Percentiles rank a stretch among this genome's conserved stretches.
These are phyloP conservation scores for Rachycentron canadum DNA, from an alignment of 2,797 vertebrate genomes.

Conservation along the genomic window DNA sequence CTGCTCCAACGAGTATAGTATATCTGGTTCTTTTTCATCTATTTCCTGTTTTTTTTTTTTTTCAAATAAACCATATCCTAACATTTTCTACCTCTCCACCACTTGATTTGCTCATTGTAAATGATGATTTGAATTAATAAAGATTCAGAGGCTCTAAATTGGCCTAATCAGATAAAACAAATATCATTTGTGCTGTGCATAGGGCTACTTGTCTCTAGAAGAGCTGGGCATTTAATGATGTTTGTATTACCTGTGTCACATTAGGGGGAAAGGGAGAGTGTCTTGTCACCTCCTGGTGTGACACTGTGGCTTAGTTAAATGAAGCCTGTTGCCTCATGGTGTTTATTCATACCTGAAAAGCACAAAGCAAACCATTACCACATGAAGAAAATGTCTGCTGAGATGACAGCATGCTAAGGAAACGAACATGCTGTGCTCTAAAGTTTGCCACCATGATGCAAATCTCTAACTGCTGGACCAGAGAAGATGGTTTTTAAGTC, in stretches of 20 bases:
- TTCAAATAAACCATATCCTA: not conserved
- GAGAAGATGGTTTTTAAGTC: not conserved
- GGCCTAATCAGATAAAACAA: constrained; percentile 44
- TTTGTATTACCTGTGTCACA: constrained; percentile 59
- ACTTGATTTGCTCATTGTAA: not conserved
- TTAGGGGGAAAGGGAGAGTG: constrained; percentile 72
- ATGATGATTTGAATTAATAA: not conserved
- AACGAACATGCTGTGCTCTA: constrained; percentile 60
- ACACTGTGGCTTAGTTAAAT: constrained; percentile 71
- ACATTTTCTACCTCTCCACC: no score
- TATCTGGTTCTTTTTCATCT: not conserved
- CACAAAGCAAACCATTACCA: constrained; percentile 74
- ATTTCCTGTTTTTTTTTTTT: not conserved
- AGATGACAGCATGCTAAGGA: constrained; percentile 65
- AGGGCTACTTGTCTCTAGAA: constrained; percentile 20
- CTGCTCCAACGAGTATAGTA: not conserved
- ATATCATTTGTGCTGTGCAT: constrained; percentile 25
- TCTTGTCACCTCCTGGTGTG: constrained; percentile 67
- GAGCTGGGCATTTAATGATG: constrained; percentile 52
- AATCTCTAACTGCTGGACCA: constrained; percentile 7
- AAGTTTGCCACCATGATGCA: constrained; percentile 31
- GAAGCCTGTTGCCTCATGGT: constrained; percentile 62
- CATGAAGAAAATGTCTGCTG: constrained; percentile 60
- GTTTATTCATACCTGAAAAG: constrained; percentile 72
- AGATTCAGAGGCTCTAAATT: constrained; percentile 1